Conservation (phyloP, 2,888 invertebrate genomes). For the Heliconius hortense region DNA sequence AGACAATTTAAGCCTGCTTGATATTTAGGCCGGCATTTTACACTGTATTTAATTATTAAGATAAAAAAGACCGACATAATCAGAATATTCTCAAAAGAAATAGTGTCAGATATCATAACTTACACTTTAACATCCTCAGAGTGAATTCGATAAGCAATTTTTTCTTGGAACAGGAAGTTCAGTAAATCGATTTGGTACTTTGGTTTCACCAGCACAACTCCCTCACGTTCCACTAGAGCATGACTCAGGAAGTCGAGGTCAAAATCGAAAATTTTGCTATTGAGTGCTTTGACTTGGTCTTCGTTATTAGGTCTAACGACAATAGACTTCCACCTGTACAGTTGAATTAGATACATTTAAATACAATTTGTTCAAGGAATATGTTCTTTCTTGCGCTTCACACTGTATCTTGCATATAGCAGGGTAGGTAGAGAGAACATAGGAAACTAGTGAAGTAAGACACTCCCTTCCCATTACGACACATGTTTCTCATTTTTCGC, state of each 20-base stretch:
- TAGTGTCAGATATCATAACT: slow-evolving; percentile 43
- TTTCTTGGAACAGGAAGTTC: slow-evolving; percentile 52
- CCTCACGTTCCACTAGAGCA: slow-evolving; percentile 50
- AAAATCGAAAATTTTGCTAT: slow-evolving; percentile 28
- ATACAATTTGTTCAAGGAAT: not conserved
- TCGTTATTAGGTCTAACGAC: slow-evolving; percentile 37
- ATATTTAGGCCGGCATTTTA: too few relatives aligned
- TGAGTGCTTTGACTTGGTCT: slow-evolving; percentile 38
- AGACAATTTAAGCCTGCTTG: not conserved
- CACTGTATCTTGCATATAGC: too few relatives aligned
- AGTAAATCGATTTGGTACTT: slow-evolving; percentile 56
- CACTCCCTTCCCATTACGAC: too few relatives aligned
- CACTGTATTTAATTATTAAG: too few relatives aligned
- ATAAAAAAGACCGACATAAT: too few relatives aligned
- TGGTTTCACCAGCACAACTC: slow-evolving; percentile 70
- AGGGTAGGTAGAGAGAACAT: too few relatives aligned
- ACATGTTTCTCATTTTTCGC: too few relatives aligned
- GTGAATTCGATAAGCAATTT: slow-evolving; percentile 65
- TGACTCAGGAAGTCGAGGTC: slow-evolving; percentile 42
- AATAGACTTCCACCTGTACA: slow-evolving; percentile 45
- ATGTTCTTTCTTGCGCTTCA: too few relatives aligned
- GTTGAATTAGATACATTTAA: not conserved
- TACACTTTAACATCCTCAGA: slow-evolving; percentile 74
- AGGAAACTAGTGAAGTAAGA: too few relatives aligned
- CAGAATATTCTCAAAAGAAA: not conserved